Percentiles rank a stretch among this genome's conserved stretches.
These are phyloP conservation scores for Sebastes fasciatus DNA, from an alignment of 2,113 vertebrate species.

Conservation along the genomic window DNA sequence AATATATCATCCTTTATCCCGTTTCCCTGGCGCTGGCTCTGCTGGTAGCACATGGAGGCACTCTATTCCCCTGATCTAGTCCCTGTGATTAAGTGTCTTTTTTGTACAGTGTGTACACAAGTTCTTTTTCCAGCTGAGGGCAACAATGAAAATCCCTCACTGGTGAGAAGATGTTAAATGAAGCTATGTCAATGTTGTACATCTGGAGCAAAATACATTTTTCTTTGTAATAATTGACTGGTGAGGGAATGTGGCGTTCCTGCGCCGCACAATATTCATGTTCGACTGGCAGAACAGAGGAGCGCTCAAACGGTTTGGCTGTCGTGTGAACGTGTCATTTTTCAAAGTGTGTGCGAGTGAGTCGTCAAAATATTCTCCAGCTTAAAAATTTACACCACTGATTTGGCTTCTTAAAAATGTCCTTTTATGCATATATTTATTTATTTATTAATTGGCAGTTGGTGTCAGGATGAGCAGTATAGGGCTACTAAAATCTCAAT, in stretches of 20 bases:
- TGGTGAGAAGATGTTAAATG: constrained; percentile 21
- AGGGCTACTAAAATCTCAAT: constrained; percentile 3
- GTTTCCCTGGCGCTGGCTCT: constrained; percentile 12
- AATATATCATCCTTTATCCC: constrained; percentile 30
- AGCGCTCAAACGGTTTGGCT: background rate
- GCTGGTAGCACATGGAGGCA: constrained; percentile 1
- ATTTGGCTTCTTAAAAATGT: background rate
- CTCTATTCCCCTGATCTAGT: constrained; percentile 31
- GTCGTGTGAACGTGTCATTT: background rate
- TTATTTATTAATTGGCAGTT: background rate
- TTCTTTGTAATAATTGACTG: constrained; percentile 20
- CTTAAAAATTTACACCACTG: background rate
- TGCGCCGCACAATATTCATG: constrained; percentile 3
- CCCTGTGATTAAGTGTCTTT: constrained; percentile 34
- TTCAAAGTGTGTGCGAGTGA: background rate
- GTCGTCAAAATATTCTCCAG: constrained; percentile 6
- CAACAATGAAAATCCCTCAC: constrained; percentile 28
- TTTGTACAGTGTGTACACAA: constrained; percentile 24
- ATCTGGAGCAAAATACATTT: constrained; percentile 10
- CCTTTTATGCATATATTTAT: background rate
- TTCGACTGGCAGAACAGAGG: constrained; percentile 9
- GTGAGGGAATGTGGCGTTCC: background rate
- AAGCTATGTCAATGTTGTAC: constrained; percentile 28
- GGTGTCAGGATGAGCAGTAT: background rate
- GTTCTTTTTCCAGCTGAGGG: constrained; percentile 22